phyloP scores from a whole-genome alignment of 2,113 vertebrate species.

The Podocnemis expansa region DNA sequence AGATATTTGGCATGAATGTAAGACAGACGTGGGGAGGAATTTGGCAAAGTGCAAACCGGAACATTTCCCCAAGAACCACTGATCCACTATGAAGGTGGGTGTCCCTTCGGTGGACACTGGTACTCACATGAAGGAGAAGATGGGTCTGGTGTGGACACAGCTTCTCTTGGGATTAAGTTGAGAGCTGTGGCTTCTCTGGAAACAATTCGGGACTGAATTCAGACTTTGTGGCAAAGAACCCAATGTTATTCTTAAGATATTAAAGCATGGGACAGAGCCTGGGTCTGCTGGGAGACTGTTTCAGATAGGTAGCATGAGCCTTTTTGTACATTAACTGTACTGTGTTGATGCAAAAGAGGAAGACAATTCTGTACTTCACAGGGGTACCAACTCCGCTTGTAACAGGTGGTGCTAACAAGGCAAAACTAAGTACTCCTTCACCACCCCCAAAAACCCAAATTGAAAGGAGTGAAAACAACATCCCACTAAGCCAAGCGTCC shows the following conservation, averaged over 20 bases:
- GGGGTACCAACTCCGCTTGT: too few relatives aligned
- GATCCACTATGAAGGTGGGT: not conserved
- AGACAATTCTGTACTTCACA: not conserved
- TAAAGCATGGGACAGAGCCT: not conserved
- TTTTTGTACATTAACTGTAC: not conserved
- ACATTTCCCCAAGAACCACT: not conserved
- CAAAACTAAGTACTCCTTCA: not conserved
- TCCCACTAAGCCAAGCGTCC: not conserved
- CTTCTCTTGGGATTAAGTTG: not conserved
- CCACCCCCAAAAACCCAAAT: not conserved
- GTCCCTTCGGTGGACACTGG: not conserved
- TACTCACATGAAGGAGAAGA: not conserved
- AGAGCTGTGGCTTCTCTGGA: not conserved
- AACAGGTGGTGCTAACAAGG: not conserved
- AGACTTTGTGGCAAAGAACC: not conserved
- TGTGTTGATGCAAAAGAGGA: not conserved
- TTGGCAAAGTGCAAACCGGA: fast-evolving
- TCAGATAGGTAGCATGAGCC: not conserved
- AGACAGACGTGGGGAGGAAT: not conserved
- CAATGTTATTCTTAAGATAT: not conserved
- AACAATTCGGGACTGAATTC: not conserved
- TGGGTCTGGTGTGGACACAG: not conserved
- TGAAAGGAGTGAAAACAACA: not conserved
- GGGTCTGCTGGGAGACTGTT: not conserved
- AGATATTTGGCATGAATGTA: not conserved